A percentile compares a stretch with the other conserved stretches of the same genome.
Evolutionary conservation across 2,797 vertebrate species (phyloP).

Genomic region (Poeciliopsis turneri): DNA sequence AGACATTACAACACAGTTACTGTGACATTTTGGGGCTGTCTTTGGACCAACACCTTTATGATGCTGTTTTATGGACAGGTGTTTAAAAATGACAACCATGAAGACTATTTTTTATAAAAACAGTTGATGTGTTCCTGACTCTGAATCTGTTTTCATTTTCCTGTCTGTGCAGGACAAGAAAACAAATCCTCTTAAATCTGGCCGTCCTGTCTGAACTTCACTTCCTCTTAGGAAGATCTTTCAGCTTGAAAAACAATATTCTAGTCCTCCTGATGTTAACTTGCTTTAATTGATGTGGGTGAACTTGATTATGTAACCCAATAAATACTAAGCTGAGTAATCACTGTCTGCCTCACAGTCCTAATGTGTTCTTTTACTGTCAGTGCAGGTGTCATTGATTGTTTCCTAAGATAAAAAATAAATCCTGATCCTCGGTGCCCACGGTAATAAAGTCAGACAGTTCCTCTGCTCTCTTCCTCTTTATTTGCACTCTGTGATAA

Average conservation of each 20-base stretch:
- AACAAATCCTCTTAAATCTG: not conserved
- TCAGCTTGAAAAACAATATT: not conserved
- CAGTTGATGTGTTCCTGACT: not conserved
- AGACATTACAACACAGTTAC: not conserved
- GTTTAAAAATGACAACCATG: not conserved
- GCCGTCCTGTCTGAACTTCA: not conserved
- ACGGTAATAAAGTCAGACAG: slow-evolving; percentile 23
- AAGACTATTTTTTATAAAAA: not conserved
- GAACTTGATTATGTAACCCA: not conserved
- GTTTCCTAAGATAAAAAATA: slow-evolving; percentile 1
- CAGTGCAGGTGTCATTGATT: not conserved
- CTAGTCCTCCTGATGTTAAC: not conserved
- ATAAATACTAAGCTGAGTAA: not conserved
- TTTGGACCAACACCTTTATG: not conserved
- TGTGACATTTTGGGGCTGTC: not conserved
- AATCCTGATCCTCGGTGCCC: slow-evolving; percentile 4
- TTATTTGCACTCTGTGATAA: slow-evolving; percentile 26
- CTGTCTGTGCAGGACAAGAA: not conserved
- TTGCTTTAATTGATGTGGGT: not conserved
- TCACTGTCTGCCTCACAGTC: not conserved
- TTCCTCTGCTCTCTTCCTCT: slow-evolving; percentile 25
- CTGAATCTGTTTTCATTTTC: not conserved
- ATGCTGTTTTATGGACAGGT: not conserved
- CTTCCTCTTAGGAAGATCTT: not conserved
- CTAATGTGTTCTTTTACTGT: not conserved